Conservation (phyloP, 2,113 vertebrate genomes). For the Glareola pratincola region DNA sequence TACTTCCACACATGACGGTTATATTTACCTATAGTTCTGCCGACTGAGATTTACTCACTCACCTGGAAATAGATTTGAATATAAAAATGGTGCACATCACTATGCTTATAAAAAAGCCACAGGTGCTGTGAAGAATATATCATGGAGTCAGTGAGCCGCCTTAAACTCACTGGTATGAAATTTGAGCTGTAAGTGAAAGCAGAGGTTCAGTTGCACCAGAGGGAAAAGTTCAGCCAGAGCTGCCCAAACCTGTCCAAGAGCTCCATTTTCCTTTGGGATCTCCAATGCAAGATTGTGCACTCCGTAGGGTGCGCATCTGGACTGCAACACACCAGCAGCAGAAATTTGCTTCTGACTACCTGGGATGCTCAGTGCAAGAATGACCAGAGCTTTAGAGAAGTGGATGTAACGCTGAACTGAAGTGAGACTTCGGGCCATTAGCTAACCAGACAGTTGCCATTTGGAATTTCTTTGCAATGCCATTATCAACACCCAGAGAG, state of each 20-base stretch:
- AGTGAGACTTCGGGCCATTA: background rate
- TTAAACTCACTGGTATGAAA: background rate
- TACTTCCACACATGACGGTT: background rate
- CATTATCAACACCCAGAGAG: background rate
- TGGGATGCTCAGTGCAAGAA: background rate
- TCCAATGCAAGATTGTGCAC: background rate
- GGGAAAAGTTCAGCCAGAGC: background rate
- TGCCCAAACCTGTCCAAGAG: background rate
- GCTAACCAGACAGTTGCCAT: background rate
- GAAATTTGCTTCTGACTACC: background rate
- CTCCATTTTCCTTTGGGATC: background rate
- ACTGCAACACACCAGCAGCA: background rate
- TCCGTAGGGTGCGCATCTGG: background rate
- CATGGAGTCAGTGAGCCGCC: rapidly evolving
- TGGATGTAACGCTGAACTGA: background rate
- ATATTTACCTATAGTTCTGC: background rate
- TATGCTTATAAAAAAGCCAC: background rate
- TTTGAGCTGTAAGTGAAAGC: background rate
- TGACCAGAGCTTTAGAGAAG: background rate
- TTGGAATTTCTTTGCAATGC: background rate
- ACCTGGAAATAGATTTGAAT: background rate
- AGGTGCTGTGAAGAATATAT: background rate
- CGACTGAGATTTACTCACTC: background rate
- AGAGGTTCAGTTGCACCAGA: background rate
- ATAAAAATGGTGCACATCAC: background rate